phyloP scores from a whole-genome alignment of 2,888 invertebrate species.

The Athalia rosae region DNA sequence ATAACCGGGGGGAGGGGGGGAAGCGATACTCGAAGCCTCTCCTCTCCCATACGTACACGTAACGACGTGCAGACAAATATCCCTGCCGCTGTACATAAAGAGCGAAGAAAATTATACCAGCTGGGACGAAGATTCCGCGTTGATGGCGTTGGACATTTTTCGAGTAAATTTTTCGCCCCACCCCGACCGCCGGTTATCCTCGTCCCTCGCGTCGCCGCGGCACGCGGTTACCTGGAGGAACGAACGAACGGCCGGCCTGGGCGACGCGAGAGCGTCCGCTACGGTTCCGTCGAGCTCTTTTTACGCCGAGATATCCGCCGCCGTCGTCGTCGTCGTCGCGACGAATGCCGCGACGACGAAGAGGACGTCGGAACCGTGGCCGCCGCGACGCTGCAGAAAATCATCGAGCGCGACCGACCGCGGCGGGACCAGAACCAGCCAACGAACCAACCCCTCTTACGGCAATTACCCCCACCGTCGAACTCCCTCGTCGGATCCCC shows the following conservation, averaged over 20 bases:
- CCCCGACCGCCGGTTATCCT: neutral
- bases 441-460: constrained; percentile 56
- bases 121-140: neutral
- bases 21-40: neutral
- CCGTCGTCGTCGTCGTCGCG: neutral
- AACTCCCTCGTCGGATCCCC: constrained; percentile 51
- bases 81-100: neutral
- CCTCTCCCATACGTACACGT: neutral
- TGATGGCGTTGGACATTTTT: constrained; percentile 38
- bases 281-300: constrained; percentile 17
- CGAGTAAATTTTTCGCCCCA: constrained; percentile 12
- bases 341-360: constrained; percentile 31
- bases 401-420: neutral
- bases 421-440: constrained; percentile 6
- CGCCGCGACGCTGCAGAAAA: neutral
- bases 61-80: constrained; percentile 44
- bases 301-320: constrained; percentile 7
- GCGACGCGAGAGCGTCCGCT: neutral
- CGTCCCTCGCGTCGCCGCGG: neutral
- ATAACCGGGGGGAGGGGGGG: neutral
- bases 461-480: constrained; percentile 62
- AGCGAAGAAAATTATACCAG: neutral
- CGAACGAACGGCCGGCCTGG: neutral
- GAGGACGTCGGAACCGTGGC: neutral
- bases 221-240: constrained; percentile 3